Base-by-base conservation (phyloP, 92 coral and sea anemone genomes). In the Anthopleura xanthogrammica region DNA sequence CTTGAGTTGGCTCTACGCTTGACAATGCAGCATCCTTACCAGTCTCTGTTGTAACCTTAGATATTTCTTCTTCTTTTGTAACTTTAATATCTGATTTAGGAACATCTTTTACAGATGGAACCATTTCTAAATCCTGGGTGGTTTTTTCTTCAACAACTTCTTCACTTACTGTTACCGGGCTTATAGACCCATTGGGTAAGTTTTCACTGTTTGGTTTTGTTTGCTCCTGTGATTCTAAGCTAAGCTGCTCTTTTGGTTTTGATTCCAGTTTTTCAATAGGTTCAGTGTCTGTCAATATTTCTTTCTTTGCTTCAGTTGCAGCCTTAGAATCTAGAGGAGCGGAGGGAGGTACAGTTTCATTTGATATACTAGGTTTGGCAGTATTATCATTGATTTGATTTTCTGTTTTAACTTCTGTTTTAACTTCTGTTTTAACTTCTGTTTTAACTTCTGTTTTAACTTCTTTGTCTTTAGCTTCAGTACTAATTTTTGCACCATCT, bases 401-500 rank as follows among this genome's bases (percentile, higher is more conserved):
- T 57, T 57, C 73, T 3, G 22, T 64, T 60, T 64, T 66, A 7
- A 29, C 70, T 60, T 83, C 50, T 46, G 50, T 9, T n/a, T n/a
- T n/a, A n/a, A n/a, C n/a, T 57, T 57, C 73, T 3, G 22, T 64
- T 60, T 64, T 66, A 7, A 29, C 70, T 60, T 83, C 50, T 46
- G 50, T 9, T n/a, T n/a, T n/a, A n/a, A n/a, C n/a, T 57, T 57
- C 73, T 3, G 22, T 64, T 60, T 64, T 66, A 7, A 29, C 70
- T 60, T 83, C 50, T 46, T 4, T 9, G 7, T 48, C 74, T 29
- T 76, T 70, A 22, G 74, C 75, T 50, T 73, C 42, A 22, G 83
- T 24, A 19, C 70, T 52, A n/a, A 55, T 3, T 40, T 76, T 81
- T 72, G 87, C 87, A 79, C 88, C 91, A 79, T 84, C 85, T 79